These are phyloP conservation scores for Corythaixoides concolor DNA, from an alignment of 2,113 vertebrate species.

Conservation along the genomic window DNA sequence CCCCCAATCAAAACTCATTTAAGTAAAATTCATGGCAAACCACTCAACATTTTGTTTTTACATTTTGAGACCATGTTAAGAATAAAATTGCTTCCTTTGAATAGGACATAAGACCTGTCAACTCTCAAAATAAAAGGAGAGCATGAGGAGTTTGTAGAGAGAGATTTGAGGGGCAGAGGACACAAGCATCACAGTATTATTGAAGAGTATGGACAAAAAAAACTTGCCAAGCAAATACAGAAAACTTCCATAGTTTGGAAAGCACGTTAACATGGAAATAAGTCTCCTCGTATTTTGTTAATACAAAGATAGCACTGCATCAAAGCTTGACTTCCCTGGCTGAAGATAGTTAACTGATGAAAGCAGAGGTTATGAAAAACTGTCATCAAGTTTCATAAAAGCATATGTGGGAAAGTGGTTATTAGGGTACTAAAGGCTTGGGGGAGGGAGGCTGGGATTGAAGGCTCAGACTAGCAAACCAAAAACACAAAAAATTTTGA, in stretches of 20 bases:
- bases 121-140: not conserved
- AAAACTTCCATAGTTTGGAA: not conserved
- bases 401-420: not conserved
- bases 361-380: not conserved
- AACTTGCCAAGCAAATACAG: not conserved
- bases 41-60: not conserved
- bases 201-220: not conserved
- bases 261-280: not conserved
- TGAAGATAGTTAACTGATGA: not conserved
- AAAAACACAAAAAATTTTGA: not conserved
- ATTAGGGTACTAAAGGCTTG: not conserved
- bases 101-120: not conserved
- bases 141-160: not conserved
- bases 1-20: not conserved
- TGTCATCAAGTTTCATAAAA: not conserved
- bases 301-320: not conserved
- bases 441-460: not conserved
- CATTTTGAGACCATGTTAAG: not conserved
- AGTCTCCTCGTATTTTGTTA: not conserved
- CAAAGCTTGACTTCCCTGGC: not conserved
- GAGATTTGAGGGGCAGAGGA: accelerated
- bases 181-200: not conserved
- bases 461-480: not conserved
- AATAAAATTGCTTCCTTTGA: not conserved
- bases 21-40: not conserved